phyloP scores from a whole-genome alignment of 2,113 vertebrate genomes.

The Xenus cinereus region DNA sequence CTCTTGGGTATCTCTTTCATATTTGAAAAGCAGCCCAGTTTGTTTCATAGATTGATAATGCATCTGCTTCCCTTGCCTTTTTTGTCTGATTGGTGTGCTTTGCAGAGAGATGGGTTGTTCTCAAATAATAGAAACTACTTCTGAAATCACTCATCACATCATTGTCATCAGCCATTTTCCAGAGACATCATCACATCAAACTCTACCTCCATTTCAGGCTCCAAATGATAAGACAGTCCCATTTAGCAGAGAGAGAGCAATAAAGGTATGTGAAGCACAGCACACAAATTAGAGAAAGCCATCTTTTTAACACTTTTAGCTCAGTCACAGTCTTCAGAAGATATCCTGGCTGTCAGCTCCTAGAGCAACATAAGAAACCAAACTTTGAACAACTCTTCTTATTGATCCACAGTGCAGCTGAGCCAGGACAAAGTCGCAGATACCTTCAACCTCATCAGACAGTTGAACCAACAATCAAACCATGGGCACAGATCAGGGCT shows the following conservation, averaged over 20 bases:
- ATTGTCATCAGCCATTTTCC: neutral
- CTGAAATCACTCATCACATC: neutral
- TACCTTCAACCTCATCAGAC: neutral
- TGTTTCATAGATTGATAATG: neutral
- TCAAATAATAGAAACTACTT: neutral
- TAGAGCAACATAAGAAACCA: neutral
- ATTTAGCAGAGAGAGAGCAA: neutral
- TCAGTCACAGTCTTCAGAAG: neutral
- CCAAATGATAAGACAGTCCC: neutral
- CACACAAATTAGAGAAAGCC: neutral
- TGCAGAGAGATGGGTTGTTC: neutral
- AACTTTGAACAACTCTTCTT: neutral
- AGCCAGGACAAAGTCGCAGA: neutral
- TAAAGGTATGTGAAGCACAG: neutral
- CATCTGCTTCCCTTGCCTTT: neutral
- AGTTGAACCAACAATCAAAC: neutral
- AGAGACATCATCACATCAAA: neutral
- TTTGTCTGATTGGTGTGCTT: neutral
- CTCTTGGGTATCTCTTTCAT: neutral
- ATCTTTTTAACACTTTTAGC: neutral
- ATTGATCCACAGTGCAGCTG: neutral
- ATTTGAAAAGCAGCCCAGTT: conserved; percentile 1
- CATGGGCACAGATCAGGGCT: rapidly evolving
- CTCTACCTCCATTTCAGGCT: neutral
- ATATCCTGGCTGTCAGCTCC: neutral